Evolutionary conservation across 1,140 invertebrate genomes (phyloP).

Genomic region (Megalopta genalis): DNA sequence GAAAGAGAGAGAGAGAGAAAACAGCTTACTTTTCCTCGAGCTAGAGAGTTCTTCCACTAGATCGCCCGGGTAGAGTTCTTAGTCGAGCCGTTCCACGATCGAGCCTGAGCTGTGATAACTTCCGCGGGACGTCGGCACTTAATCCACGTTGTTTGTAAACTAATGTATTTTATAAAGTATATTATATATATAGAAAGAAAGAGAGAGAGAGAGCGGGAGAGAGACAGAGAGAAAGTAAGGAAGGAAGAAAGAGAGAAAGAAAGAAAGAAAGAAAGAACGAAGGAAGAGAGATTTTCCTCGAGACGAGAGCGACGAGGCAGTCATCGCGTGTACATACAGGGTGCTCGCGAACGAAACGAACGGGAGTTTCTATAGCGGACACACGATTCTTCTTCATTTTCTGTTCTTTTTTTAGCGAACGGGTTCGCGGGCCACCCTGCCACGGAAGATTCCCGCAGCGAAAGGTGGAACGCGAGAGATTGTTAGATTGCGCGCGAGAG

Average conservation of each 20-base stretch:
- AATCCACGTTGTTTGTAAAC: slow-evolving; percentile 77
- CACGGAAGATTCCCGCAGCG: slow-evolving; percentile 12
- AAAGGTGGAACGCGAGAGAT: slow-evolving; percentile 11
- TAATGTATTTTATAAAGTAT: slow-evolving; percentile 78
- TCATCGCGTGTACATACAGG: slow-evolving; percentile 22
- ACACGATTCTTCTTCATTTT: background rate
- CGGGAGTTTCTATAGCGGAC: background rate
- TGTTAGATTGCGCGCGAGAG: slow-evolving; percentile 47
- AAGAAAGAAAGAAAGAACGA: slow-evolving; percentile 40
- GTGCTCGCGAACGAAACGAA: slow-evolving; percentile 15
- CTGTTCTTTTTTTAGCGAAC: background rate
- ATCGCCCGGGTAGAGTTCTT: slow-evolving; percentile 33
- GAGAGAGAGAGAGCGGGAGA: slow-evolving; percentile 14
- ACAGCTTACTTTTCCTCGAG: slow-evolving; percentile 5
- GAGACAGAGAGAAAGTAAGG: slow-evolving; percentile 33
- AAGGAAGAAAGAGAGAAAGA: too few species aligned
- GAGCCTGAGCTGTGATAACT: slow-evolving; percentile 62
- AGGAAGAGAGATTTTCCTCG: slow-evolving; percentile 39
- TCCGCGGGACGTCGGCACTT: slow-evolving; percentile 73
- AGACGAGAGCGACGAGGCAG: background rate
- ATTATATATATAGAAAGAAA: slow-evolving; percentile 59
- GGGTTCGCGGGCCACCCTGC: slow-evolving; percentile 8
- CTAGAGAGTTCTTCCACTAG: slow-evolving; percentile 42
- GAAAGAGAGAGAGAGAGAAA: background rate
- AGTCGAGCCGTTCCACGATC: slow-evolving; percentile 65